These are phyloP conservation scores for Tauraco erythrolophus DNA, from an alignment of 2,113 vertebrate species.

Conservation along the genomic window DNA sequence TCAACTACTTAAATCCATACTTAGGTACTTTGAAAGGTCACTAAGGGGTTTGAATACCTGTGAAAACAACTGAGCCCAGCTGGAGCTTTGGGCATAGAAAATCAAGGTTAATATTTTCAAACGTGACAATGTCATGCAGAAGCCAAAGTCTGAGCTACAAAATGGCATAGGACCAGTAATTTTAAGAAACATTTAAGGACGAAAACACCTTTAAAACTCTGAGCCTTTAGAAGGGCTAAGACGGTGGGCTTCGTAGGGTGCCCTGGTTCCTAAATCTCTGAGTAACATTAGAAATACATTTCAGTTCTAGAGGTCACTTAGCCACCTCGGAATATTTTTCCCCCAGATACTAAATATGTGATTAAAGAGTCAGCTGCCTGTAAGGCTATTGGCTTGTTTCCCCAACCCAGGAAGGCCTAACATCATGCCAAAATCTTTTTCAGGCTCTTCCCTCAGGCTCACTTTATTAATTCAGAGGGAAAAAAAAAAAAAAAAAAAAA, in stretches of 20 bases:
- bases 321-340: slow-evolving; percentile 1
- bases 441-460: slow-evolving; percentile 25
- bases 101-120: not conserved
- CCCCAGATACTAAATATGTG: slow-evolving; percentile 32
- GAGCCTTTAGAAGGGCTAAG: not conserved
- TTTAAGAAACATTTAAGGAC: not conserved
- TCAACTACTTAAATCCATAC: not conserved
- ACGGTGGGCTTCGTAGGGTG: not conserved
- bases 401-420: slow-evolving; percentile 32
- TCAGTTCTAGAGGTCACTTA: slow-evolving; percentile 9
- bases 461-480: not conserved
- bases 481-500: too few species aligned
- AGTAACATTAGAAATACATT: not conserved
- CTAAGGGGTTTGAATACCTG: not conserved
- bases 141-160: not conserved
- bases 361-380: slow-evolving; percentile 46
- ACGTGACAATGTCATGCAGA: not conserved
- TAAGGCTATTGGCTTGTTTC: slow-evolving; percentile 53
- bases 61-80: not conserved
- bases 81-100: not conserved
- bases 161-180: not conserved
- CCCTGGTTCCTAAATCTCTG: not conserved
- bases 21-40: rapidly evolving
- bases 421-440: slow-evolving; percentile 46
- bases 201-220: not conserved